These are phyloP conservation scores for Drosophila trichaetosa DNA, from an alignment of 2,888 invertebrate species.

Conservation along the genomic window DNA sequence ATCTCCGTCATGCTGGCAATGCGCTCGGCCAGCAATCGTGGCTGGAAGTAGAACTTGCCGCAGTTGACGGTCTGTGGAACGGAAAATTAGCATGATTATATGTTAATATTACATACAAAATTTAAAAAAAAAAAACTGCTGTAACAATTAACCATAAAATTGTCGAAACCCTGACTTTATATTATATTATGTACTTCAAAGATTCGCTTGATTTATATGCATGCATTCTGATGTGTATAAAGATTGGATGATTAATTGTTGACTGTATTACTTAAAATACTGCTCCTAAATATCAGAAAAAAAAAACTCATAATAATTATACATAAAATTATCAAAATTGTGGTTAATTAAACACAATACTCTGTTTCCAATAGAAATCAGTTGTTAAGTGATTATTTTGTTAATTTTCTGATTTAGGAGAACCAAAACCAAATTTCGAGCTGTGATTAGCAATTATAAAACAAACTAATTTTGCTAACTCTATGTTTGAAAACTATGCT, in stretches of 20 bases:
- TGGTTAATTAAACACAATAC: no score
- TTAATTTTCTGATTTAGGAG: not conserved
- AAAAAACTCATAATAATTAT: not conserved
- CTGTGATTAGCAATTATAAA: not conserved
- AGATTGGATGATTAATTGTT: not conserved
- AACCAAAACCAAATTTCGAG: not conserved
- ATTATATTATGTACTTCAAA: not conserved
- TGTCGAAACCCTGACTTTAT: not conserved
- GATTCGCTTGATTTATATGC: not conserved
- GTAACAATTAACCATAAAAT: not conserved
- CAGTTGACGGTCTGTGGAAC: constrained; percentile 78
- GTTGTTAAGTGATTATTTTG: no score
- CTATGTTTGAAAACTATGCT: constrained; percentile 52
- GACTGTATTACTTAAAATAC: not conserved
- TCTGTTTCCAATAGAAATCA: no score
- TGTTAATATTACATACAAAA: not conserved
- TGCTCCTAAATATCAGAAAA: not conserved
- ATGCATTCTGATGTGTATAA: no score
- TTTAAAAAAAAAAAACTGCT: not conserved
- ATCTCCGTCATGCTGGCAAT: constrained; percentile 82
- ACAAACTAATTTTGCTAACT: not conserved
- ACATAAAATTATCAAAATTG: not conserved
- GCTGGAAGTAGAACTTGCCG: constrained; percentile 84
- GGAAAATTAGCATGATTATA: constrained; percentile 6
- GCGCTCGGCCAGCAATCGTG: constrained; percentile 69